Evolutionary conservation across 2,113 vertebrate species (phyloP), one percentile per base, ranked within the genome.

Genomic region (Anser brachyrhynchus): DNA sequence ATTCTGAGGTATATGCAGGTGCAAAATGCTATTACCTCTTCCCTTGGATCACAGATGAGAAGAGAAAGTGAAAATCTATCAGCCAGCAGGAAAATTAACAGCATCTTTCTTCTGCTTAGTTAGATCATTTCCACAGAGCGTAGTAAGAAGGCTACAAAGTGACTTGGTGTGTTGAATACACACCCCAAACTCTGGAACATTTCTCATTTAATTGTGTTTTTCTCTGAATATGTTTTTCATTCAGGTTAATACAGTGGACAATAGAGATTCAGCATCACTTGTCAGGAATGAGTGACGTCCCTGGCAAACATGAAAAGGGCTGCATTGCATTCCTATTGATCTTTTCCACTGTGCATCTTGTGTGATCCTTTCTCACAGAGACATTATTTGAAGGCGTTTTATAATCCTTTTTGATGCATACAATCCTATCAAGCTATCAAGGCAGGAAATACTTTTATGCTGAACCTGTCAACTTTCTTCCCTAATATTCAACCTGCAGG

Each of bases 371-470:
- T 88, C 76, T 59, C 22, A 64, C 26, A 91, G 57, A 92, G 43
- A 82, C 67, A 91, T 82, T 72, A 84, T 67, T 94, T 76, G 82
- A 93, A 89, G 41, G 57, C 33, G 59, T 93, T 95, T 80, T 83
- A 75, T 65, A 88, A 93, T 82, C 62, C 76, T 83, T 90, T 96
- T 91, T 90, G 79, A 81, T 86, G 73, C 67, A 78, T 41, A 64
- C 13, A 92, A 66, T 85, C 77, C 69, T 80, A 49, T 86, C 72
- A 57, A 85, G 54, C 31, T 87, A 58, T 87, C 66, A 46, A 85
- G 61, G 57, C 86, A 92, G 57, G 74, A 93, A 96, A 90, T 75
- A 89, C 28, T 92, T 89, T 73, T 73, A 71, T 79, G 92, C 66
- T 92, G 28, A 91, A 84, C 25, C 46, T 61, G 64, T 58, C 90